A percentile compares a stretch with the other conserved stretches of the same genome.
Evolutionary conservation across 1,140 invertebrate genomes (phyloP).

Genomic region (Parapsyche elsis): DNA sequence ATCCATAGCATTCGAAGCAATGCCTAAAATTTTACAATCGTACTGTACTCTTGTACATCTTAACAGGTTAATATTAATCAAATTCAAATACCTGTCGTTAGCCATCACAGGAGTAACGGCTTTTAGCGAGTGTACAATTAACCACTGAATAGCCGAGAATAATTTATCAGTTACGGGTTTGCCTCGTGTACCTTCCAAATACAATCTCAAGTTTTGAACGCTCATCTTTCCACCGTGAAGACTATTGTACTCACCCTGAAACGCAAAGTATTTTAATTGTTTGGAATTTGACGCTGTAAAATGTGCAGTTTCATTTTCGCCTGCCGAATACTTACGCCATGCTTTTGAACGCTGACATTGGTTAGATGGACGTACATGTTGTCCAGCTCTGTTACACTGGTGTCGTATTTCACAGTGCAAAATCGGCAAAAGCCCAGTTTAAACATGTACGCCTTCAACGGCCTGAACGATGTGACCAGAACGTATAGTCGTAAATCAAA

Average conservation of each 20-base stretch:
- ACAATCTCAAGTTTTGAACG: slow-evolving; percentile 89
- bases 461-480: slow-evolving; percentile 83
- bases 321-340: slow-evolving; percentile 70
- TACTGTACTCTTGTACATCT: no score
- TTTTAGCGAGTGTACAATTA: slow-evolving; percentile 86
- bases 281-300: no score
- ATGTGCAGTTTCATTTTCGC: background rate
- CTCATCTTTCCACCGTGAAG: slow-evolving; percentile 96
- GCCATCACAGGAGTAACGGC: slow-evolving; percentile 86
- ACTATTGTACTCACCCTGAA: slow-evolving; percentile 92
- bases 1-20: slow-evolving; percentile 93
- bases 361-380: slow-evolving; percentile 92
- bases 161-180: slow-evolving; percentile 86
- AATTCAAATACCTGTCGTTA: slow-evolving; percentile 67
- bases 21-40: slow-evolving; percentile 66
- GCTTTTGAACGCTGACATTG: slow-evolving; percentile 88
- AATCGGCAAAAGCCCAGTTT: slow-evolving; percentile 84
- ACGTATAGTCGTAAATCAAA: slow-evolving; percentile 88
- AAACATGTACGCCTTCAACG: slow-evolving; percentile 85
- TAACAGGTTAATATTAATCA: no score
- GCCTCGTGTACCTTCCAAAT: slow-evolving; percentile 90
- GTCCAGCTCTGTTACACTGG: slow-evolving; percentile 81
- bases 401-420: slow-evolving; percentile 84
- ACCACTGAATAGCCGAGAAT: slow-evolving; percentile 88
- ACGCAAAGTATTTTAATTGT: no score